Evolutionary conservation across 2,797 vertebrate species (phyloP), one percentile per base, ranked within the genome.

Genomic region (Propithecus perrieri): DNA sequence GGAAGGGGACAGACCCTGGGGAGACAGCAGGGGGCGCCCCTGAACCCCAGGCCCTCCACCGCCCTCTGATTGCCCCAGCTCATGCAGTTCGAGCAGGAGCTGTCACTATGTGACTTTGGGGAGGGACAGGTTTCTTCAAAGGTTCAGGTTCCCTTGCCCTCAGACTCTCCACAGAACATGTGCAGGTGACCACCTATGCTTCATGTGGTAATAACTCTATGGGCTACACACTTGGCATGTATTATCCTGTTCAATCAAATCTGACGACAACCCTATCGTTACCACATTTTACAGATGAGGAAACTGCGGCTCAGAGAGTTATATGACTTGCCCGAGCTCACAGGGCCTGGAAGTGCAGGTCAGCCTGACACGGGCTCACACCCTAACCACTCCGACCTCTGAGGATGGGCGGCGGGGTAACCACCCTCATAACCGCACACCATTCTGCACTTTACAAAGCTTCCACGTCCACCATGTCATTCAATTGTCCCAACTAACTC

Each of bases 1-100:
- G 98, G 96, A 99, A 99, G 7, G 99, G 98, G 46, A 98, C 41
- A 0, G 98, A 30, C 30, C 96, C 99, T 99, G 92, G n/a, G 65
- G 59, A 79, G 46, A 94, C 33, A 86, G 83, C 17, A 50, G 55
- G 65, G 46, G 18, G 26, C 0, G 0, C 50, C 57, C 63, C 63
- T 91, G 83, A 95, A 61, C 18, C 35, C 53, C 48, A 15, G 50
- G 43, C 0, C 75, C 28, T 30, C 59, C 53, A 7, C 2, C 14
- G 17, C 55, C 48, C 46, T 2, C 15, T 6, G 13, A 11, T 0
- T 0, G 8, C 17, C 30, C 63, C 18, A 5, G n/a, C 33, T 2
- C 43, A 7, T 8, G 43, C 9, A 1, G 28, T 41, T 41, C 80
- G 14, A 65, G 33, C 15, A 4, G 13, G n/a, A 50, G 33, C 17